Percentiles rank a stretch among this genome's conserved stretches.
These are phyloP conservation scores for Dryadula phaetusa DNA, from an alignment of 2,888 invertebrate genomes.

Conservation along the genomic window DNA sequence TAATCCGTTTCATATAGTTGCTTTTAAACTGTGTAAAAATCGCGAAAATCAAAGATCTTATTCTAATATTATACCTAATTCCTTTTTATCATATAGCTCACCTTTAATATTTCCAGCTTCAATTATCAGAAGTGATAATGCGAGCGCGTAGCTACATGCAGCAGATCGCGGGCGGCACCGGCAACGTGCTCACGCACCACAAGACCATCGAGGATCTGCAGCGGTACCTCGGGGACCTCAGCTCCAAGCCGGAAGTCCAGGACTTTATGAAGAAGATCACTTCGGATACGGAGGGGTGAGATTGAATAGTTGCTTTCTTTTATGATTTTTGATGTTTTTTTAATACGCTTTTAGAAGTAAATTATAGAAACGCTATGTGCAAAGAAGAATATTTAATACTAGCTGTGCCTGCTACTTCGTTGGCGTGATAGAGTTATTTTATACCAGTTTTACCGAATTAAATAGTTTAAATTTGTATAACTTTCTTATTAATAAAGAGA, in stretches of 20 bases:
- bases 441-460: too few species aligned
- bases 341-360: too few species aligned
- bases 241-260: constrained; percentile 91
- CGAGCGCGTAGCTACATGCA: constrained; percentile 97
- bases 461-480: too few species aligned
- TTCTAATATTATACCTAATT: too few species aligned
- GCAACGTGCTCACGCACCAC: constrained; percentile 94
- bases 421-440: too few species aligned
- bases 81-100: not conserved
- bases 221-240: constrained; percentile 91
- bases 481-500: too few species aligned
- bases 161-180: constrained; percentile 93
- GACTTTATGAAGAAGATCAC: constrained; percentile 96
- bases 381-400: too few species aligned
- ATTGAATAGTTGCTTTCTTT: constrained; percentile 23
- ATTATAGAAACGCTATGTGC: too few species aligned
- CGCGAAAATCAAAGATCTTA: too few species aligned
- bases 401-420: too few species aligned
- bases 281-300: constrained; percentile 96
- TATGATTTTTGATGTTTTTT: not conserved
- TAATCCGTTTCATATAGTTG: too few species aligned
- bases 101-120: constrained; percentile 87
- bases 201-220: constrained; percentile 94
- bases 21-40: too few species aligned
- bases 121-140: constrained; percentile 98